Base-by-base conservation (phyloP, 2,113 vertebrate species). In the Geococcyx californianus region DNA sequence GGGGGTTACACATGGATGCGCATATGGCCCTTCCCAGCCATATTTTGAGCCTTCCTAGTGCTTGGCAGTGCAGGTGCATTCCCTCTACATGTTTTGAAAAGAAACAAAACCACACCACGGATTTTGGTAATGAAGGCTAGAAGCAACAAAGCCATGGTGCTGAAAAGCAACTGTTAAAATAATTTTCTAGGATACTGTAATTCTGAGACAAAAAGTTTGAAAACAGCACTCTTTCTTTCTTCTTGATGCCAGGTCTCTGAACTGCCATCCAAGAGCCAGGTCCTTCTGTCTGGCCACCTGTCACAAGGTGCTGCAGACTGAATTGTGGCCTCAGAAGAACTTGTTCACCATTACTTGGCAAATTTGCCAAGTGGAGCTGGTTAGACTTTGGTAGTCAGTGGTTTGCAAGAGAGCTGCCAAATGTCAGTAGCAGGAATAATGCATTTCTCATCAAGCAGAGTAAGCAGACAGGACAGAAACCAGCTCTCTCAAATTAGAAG, bases 201-300 rank as follows among this genome's bases (percentile, higher is more conserved):
- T 60, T 64, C 44, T 81, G 52, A 69, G 79, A 84, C 19, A 67
- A 63, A 19, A 86, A 89, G 56, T 77, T 89, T 64, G 66, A 1
- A 2, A 62, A 75, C 44, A 58, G 28, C 31, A 26, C n/a, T 42
- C 55, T 72, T 72, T 42, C 55, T 72, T 72, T 64, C 63, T 42
- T 56, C 31, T 33, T 63, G 31, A 40, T 81, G 81, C 79, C 79
- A 87, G 44, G 26, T 70, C 55, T 88, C 63, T 76, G 76, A 84
- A 56, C 45, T 68, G 75, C 56, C 0, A 0, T 40, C 36, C 24
- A 40, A 94, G 52, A 93, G 40, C 56, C 79, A 88, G 28, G 64
- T 82, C 95, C 92, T 94, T 88, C 86, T 95, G 92, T 72, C 94
- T 92, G 60, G 56, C 95, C 92, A 96, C 88, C 92, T 92, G 94